Base-by-base conservation (phyloP, 1,140 invertebrate genomes). In the Zaprionus davidi region DNA sequence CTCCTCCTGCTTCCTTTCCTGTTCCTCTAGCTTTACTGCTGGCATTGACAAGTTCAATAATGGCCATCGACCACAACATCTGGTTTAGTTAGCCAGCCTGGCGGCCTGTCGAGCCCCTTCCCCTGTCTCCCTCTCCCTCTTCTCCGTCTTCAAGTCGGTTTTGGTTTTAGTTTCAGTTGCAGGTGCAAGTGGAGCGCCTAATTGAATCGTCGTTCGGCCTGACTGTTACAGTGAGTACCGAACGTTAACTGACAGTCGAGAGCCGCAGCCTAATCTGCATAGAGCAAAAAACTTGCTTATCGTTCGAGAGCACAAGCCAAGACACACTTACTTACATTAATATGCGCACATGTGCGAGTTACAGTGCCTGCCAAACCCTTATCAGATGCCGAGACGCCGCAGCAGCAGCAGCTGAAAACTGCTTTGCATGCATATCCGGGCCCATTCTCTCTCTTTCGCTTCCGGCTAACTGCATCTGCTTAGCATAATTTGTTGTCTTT, bases 1-100 rank as follows among this genome's bases (percentile, higher is more conserved):
- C 44, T 64, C 0, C 75, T 31, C 12, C 58, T 17, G 12, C 24
- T 11, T n/a, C 28, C 31, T 17, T 11, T 22, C 20, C 31, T 57
- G 38, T 65, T 38, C 3, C 34, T 6, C 31, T n/a, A 58, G 34
- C 60, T 56, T n/a, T 38, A 46, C 62, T 71, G 51, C 81, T 79
- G 78, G 63, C 78, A 88, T 90, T 88, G 84, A 90, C 85, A 88
- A 90, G 81, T 77, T 88, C 85, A 75, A 88, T 88, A 88, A 88
- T 90, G 78, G 85, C 69, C 85, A 85, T 90, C 71, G 81, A 84
- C 84, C 84, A 69, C 85, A 88, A 79, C 84, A 88, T 88, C 81
- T 90, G 84, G 84, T 90, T 84, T 84, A 81, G 65, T 78, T 76
- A 56, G 81, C 71, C 80, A 58, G 75, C 64, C 71, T 76, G 44